These are phyloP conservation scores for Gonatopus flavifemur DNA, from an alignment of 1,140 invertebrate genomes.

Conservation along the genomic window DNA sequence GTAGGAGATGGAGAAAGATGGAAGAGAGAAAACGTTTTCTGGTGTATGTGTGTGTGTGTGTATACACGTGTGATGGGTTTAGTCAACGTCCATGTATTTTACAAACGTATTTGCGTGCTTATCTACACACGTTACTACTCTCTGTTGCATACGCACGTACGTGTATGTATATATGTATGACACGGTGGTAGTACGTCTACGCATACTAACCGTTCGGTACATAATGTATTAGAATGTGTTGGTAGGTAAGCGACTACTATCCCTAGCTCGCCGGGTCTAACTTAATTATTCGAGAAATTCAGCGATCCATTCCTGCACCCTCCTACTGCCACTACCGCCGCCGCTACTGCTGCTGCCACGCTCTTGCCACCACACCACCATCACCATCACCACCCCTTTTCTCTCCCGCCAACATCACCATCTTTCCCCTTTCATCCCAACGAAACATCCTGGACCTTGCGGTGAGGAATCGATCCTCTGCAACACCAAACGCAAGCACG, in stretches of 20 bases:
- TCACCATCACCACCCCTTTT: too few species aligned
- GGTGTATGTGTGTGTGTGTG: background rate
- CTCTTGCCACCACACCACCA: too few species aligned
- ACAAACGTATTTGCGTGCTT: slow-evolving; percentile 24
- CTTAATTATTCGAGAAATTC: slow-evolving; percentile 61
- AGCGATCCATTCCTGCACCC: slow-evolving; percentile 55
- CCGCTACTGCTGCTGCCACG: slow-evolving; percentile 11
- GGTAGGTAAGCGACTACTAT: slow-evolving; percentile 56
- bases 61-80: background rate
- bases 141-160: slow-evolving; percentile 3
- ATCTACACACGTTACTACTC: slow-evolving; percentile 7
- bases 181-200: too few species aligned
- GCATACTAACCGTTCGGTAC: slow-evolving; percentile 42
- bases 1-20: slow-evolving; percentile 7
- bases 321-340: slow-evolving; percentile 20
- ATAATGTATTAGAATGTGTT: slow-evolving; percentile 56
- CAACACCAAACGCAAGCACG: too few species aligned
- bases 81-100: slow-evolving; percentile 1
- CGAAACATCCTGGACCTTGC: too few species aligned
- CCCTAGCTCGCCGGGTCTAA: slow-evolving; percentile 54
- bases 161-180: too few species aligned
- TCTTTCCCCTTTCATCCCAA: slow-evolving; percentile 4
- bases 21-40: slow-evolving; percentile 8
- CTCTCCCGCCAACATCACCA: too few species aligned
- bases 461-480: background rate